These are phyloP conservation scores for Cossypha dichroa DNA, from an alignment of 2,797 vertebrate species.

Conservation along the genomic window DNA sequence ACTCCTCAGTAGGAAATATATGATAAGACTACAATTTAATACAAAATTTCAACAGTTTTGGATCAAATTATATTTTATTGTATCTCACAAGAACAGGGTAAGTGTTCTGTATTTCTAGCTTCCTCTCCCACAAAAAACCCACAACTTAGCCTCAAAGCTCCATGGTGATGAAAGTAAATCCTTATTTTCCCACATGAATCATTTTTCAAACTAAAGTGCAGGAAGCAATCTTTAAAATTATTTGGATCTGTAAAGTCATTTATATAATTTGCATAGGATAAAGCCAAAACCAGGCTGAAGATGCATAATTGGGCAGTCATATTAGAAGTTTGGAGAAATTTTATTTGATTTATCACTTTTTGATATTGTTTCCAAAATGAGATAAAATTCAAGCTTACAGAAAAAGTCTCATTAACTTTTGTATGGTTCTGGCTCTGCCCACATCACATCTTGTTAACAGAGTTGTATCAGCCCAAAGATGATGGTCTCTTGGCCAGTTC, in stretches of 20 bases:
- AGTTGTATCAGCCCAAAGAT: neutral
- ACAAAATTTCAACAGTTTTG: constrained; percentile 26
- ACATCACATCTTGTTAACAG: neutral
- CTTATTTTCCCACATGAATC: neutral
- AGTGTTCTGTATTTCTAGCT: neutral
- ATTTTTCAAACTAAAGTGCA: constrained; percentile 5
- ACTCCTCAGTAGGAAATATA: constrained; percentile 2
- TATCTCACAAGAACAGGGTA: neutral
- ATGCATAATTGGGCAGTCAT: neutral
- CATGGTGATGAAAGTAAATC: neutral
- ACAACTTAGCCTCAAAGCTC: neutral
- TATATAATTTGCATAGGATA: neutral
- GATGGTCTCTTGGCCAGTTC: neutral
- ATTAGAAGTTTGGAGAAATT: neutral
- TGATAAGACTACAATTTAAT: constrained; percentile 17
- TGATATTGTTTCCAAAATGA: neutral
- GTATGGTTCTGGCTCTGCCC: neutral
- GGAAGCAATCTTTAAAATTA: neutral
- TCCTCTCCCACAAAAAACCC: neutral
- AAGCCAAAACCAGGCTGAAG: neutral
- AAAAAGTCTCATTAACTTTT: neutral
- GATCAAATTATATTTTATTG: constrained; percentile 10
- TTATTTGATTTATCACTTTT: neutral
- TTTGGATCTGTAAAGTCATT: neutral
- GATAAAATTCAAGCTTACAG: neutral